A percentile compares a stretch with the other conserved stretches of the same genome.
These are phyloP conservation scores for Torymus auratus DNA, from an alignment of 2,888 invertebrate genomes.

Conservation along the genomic window DNA sequence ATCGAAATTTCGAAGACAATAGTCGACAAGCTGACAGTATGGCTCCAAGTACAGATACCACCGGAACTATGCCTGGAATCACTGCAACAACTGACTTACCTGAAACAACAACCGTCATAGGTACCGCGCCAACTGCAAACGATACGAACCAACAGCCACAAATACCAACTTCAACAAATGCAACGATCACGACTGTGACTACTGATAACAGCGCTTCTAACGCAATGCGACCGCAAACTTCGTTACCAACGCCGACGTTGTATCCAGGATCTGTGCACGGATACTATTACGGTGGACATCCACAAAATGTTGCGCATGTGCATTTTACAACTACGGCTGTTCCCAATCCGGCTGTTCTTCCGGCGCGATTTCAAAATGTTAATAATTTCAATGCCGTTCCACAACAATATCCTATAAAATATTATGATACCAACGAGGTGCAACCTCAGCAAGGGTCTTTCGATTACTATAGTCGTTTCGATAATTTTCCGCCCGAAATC, in stretches of 20 bases:
- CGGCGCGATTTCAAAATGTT: not conserved
- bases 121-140: too few relatives aligned
- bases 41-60: not conserved
- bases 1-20: not conserved
- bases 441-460: not conserved
- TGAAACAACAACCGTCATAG: too few relatives aligned
- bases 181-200: too few relatives aligned
- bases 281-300: slow-evolving; percentile 69
- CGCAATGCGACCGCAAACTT: not conserved
- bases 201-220: not conserved
- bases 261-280: slow-evolving; percentile 59
- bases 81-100: too few relatives aligned
- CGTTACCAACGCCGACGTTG: slow-evolving; percentile 22
- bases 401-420: slow-evolving; percentile 1
- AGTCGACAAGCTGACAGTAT: not conserved
- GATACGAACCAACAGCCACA: too few relatives aligned
- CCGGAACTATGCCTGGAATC: not conserved
- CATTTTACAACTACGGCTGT: slow-evolving; percentile 60
- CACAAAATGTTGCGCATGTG: slow-evolving; percentile 66
- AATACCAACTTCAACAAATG: too few relatives aligned
- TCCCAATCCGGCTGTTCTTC: not conserved
- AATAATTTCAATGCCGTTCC: not conserved
- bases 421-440: slow-evolving; percentile 26
- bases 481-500: not conserved
- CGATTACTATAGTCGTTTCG: slow-evolving; percentile 25